These are phyloP conservation scores for Bilobella aurantiaca DNA, from an alignment of 1,140 invertebrate genomes.

Conservation along the genomic window DNA sequence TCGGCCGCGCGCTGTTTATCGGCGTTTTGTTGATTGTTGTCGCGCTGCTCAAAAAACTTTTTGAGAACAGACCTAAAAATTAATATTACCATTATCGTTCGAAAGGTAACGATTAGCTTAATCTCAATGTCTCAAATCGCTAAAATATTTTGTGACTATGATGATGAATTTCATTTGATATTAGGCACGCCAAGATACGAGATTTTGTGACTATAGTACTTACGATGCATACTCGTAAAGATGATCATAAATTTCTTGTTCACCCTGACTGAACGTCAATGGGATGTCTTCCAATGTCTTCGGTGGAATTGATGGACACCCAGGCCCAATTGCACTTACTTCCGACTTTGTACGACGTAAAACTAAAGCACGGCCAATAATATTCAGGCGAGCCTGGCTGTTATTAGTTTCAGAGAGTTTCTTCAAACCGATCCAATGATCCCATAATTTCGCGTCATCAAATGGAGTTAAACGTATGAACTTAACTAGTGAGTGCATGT, in stretches of 20 bases:
- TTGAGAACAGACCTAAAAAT: constrained; percentile 34
- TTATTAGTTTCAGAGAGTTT: constrained; percentile 53
- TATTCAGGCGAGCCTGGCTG: constrained; percentile 59
- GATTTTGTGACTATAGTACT: constrained; percentile 20
- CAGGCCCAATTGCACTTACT: constrained; percentile 42
- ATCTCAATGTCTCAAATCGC: too few species aligned
- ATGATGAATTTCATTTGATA: too few species aligned
- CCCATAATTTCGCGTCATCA: constrained; percentile 46
- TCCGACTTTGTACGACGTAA: constrained; percentile 73
- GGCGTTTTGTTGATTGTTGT: constrained; percentile 37
- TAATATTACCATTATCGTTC: background rate
- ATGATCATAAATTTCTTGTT: constrained; percentile 58
- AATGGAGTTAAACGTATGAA: constrained; percentile 27
- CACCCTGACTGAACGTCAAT: constrained; percentile 54
- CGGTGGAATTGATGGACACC: constrained; percentile 32
- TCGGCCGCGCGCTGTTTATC: constrained; percentile 14
- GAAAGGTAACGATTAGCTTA: background rate
- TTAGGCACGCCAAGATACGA: background rate
- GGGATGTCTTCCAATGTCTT: constrained; percentile 38
- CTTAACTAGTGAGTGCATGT: constrained; percentile 25
- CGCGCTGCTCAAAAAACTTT: constrained; percentile 39
- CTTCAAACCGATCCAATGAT: constrained; percentile 54
- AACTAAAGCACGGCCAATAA: constrained; percentile 67
- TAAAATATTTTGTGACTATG: too few species aligned
- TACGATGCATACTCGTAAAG: constrained; percentile 41